Percentiles rank a stretch among this genome's conserved stretches.
Evolutionary conservation across 2,888 invertebrate species (phyloP).

Genomic region (Priocnemis perturbator): DNA sequence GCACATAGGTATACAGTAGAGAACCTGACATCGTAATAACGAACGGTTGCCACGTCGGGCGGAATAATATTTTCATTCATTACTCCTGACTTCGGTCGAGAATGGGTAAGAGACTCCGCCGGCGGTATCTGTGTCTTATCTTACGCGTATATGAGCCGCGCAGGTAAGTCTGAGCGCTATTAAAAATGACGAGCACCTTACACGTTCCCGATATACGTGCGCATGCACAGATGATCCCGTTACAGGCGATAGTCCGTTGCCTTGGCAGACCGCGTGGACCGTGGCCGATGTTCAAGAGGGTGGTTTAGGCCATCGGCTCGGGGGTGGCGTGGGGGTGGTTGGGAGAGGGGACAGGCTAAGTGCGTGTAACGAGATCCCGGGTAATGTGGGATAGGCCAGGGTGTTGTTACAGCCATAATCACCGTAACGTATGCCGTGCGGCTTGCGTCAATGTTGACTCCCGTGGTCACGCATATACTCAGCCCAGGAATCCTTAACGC

Average conservation of each 20-base stretch:
- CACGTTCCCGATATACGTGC: slow-evolving; percentile 24
- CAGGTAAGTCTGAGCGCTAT: background rate
- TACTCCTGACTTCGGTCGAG: background rate
- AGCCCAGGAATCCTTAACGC: slow-evolving; percentile 43
- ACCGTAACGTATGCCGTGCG: slow-evolving; percentile 63
- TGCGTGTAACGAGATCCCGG: slow-evolving; percentile 60
- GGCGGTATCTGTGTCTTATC: background rate
- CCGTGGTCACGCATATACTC: slow-evolving; percentile 61
- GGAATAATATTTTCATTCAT: slow-evolving; percentile 6
- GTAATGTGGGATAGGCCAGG: slow-evolving; percentile 48
- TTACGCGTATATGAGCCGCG: background rate
- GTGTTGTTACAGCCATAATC: slow-evolving; percentile 65
- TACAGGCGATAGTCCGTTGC: too few relatives aligned
- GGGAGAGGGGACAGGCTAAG: slow-evolving; percentile 40
- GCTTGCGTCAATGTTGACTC: slow-evolving; percentile 67
- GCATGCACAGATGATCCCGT: too few relatives aligned
- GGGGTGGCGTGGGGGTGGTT: background rate
- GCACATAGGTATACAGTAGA: too few relatives aligned
- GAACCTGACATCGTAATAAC: too few relatives aligned
- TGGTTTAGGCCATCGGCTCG: background rate
- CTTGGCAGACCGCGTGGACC: too few relatives aligned
- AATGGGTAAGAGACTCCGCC: background rate
- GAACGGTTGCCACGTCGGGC: background rate
- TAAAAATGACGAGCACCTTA: slow-evolving; percentile 38
- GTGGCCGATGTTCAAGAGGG: background rate